phyloP scores from a whole-genome alignment of 2,888 invertebrate genomes.

The Caenorhabditis panamensis region DNA sequence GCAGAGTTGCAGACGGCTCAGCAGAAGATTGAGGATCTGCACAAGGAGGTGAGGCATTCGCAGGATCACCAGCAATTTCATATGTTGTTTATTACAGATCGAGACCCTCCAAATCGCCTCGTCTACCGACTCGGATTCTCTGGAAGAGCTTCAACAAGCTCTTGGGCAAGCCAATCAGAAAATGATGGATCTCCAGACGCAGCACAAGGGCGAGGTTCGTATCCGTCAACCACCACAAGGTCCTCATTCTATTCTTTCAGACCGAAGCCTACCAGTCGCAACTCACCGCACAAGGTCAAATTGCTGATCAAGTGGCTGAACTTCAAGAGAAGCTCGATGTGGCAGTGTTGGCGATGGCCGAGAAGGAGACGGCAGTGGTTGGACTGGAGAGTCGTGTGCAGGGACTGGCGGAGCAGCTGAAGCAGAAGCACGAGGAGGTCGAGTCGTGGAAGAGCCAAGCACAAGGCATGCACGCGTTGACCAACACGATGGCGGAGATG shows the following conservation, averaged over 20 bases:
- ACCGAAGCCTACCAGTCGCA: too few species aligned
- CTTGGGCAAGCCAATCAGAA: background rate
- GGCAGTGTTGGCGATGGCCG: constrained; percentile 15
- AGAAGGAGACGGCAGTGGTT: constrained; percentile 16
- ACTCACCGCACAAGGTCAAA: too few species aligned
- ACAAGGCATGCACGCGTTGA: constrained; percentile 4
- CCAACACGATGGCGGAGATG: constrained; percentile 10
- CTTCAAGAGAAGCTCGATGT: constrained; percentile 10
- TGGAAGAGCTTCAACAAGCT: too few species aligned
- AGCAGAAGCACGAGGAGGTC: constrained; percentile 8
- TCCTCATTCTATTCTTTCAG: too few species aligned
- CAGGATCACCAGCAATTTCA: background rate
- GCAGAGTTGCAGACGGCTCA: background rate
- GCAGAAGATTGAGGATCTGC: background rate
- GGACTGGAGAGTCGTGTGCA: constrained; percentile 29
- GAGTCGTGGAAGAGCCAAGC: constrained; percentile 30
- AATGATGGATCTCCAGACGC: background rate
- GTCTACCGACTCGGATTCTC: too few species aligned
- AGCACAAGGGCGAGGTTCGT: background rate
- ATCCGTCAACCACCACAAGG: too few species aligned
- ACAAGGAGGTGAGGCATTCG: background rate
- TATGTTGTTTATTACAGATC: background rate
- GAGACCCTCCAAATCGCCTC: background rate
- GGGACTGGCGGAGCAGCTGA: constrained; percentile 1
- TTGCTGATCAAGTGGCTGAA: background rate